Evolutionary conservation across 2,888 invertebrate species (phyloP).

Genomic region (Cheilosia urbana): DNA sequence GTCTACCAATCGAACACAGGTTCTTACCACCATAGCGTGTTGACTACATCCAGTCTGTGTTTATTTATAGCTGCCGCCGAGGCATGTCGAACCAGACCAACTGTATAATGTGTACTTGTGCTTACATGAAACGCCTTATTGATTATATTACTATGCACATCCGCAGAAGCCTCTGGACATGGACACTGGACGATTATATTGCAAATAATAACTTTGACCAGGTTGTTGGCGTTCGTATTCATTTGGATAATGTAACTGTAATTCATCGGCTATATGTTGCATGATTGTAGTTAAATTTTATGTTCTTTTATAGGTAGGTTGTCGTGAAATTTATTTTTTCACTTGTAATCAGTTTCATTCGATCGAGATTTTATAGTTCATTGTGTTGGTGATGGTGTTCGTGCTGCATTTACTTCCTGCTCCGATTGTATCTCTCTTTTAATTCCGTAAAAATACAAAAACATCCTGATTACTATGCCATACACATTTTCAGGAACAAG

Average conservation of each 20-base stretch:
- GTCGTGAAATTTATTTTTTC: too few relatives aligned
- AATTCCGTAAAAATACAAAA: not conserved
- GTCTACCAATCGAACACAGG: not conserved
- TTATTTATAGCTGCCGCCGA: not conserved
- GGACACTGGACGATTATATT: not conserved
- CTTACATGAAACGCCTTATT: not conserved
- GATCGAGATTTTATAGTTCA: too few relatives aligned
- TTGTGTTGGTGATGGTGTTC: too few relatives aligned
- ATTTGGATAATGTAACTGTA: too few relatives aligned
- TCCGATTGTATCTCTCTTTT: not conserved
- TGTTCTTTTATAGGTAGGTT: too few relatives aligned
- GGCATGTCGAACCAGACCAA: not conserved
- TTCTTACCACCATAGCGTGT: not conserved
- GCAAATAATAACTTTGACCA: not conserved
- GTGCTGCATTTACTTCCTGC: too few relatives aligned
- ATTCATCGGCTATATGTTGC: too few relatives aligned
- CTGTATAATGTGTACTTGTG: not conserved
- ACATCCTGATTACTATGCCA: not conserved
- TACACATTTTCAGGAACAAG: not conserved
- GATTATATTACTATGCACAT: not conserved
- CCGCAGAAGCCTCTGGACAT: not conserved
- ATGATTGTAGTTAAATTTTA: too few relatives aligned
- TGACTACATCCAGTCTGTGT: not conserved
- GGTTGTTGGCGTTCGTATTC: not conserved
- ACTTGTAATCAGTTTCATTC: too few relatives aligned